These are phyloP conservation scores for Plebejus melissa DNA, from an alignment of 2,888 invertebrate genomes.

Conservation along the genomic window DNA sequence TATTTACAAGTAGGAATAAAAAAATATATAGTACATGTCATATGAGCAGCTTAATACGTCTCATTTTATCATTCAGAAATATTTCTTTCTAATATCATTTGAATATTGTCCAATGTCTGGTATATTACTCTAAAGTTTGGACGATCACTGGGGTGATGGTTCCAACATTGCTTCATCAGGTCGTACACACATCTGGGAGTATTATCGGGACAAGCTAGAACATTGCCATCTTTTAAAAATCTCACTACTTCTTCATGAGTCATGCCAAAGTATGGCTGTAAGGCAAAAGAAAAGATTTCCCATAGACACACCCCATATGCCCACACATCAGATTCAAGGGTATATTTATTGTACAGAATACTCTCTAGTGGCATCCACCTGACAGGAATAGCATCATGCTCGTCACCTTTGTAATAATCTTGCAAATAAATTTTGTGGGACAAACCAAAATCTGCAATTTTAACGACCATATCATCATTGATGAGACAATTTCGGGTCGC, in stretches of 20 bases:
- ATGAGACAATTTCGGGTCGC: constrained; percentile 97
- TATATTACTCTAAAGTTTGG: constrained; percentile 92
- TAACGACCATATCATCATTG: constrained; percentile 95
- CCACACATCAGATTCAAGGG: constrained; percentile 98
- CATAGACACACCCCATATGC: constrained; percentile 97
- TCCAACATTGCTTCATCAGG: constrained; percentile 96
- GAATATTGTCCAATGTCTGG: constrained; percentile 86
- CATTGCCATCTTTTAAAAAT: constrained; percentile 95
- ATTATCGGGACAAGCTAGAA: constrained; percentile 93
- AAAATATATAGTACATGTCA: constrained; percentile 27
- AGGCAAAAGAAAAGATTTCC: constrained; percentile 97
- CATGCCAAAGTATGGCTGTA: constrained; percentile 98
- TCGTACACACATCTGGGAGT: constrained; percentile 92
- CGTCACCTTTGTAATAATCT: constrained; percentile 97
- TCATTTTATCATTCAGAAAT: constrained; percentile 53
- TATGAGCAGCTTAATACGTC: constrained; percentile 7
- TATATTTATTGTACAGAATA: constrained; percentile 97
- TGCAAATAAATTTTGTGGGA: constrained; percentile 97
- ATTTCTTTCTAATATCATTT: constrained; percentile 71
- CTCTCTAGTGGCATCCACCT: constrained; percentile 99
- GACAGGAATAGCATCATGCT: constrained; percentile 97
- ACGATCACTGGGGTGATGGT: constrained; percentile 88
- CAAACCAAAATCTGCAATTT: constrained; percentile 98
- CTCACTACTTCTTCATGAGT: constrained; percentile 98
- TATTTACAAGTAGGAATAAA: constrained; percentile 34